Evolutionary conservation across 92 coral and sea anemone genomes (phyloP), one percentile per base, ranked within the genome.

Genomic region (Zoanthus sansibaricus): DNA sequence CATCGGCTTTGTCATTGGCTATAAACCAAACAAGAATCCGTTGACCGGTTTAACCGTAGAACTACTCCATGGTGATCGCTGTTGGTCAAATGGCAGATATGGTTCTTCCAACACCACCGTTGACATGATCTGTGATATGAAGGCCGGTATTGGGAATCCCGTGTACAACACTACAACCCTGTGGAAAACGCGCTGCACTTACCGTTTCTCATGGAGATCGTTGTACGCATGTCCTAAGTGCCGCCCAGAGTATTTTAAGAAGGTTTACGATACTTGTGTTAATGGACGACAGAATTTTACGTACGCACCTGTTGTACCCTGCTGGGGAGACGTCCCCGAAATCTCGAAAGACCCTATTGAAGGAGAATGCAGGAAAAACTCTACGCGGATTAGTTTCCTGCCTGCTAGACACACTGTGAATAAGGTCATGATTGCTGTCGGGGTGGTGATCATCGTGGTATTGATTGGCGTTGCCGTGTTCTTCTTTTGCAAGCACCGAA

Each of bases 221-320:
- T 67, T 93, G 85, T 95, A 93, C 83, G 98, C 98, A 59, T 95
- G 98, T 82, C 98, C 98, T 44, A 85, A 84, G 77, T 95, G 98
- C 70, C 89, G 89, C 17, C n/a, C 73, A 10, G 72, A 73, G 78
- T 92, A 95, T 89, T 86, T 93, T 32, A 83, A 83, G 82, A 79
- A 77, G 54, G 89, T 91, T 47, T 44, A 15, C 44, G 89, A 92
- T 68, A 76, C 79, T 55, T 95, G 98, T 83, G 86, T 95, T 15
- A 73, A 93, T 62, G 94, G 94, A 0, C 77, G 88, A 7, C 94
- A 89, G 14, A 91, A 91, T 21, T 86, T 90, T 14, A 89, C 98
- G 3, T 75, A 77, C 73, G 15, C 88, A 17, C 79, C 78, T 17
- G 86, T 48, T 42, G 56, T 89, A 13, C 92, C 93, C 9, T 95